Conservation (phyloP, 2,113 vertebrate species). For the Callopanchax toddi region DNA sequence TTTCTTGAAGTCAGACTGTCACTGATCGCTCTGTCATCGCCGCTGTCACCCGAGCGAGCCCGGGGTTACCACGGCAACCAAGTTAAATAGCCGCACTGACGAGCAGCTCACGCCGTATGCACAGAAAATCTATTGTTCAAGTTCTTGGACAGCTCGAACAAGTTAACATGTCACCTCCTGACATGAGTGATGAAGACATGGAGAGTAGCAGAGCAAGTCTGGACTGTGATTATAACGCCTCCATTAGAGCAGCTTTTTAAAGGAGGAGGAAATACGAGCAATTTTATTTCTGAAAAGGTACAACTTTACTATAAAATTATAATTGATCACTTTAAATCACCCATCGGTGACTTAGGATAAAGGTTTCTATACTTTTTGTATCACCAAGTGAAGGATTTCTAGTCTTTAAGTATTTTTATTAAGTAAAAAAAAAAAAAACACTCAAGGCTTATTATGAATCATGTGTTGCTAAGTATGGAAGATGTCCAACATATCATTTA, state of each 20-base stretch:
- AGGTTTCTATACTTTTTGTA: too few species aligned
- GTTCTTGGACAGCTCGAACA: constrained; percentile 3
- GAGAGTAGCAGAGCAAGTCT: not conserved
- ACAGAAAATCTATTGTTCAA: constrained; percentile 44
- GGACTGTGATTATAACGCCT: not conserved
- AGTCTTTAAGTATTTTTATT: too few species aligned
- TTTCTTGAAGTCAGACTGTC: constrained; percentile 43
- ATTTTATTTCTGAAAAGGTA: not conserved
- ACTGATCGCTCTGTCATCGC: constrained; percentile 31
- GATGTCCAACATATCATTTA: too few species aligned
- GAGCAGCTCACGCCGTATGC: not conserved
- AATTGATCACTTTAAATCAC: too few species aligned
- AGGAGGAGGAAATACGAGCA: not conserved
- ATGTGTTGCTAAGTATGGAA: too few species aligned
- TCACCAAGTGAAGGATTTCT: too few species aligned
- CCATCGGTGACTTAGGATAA: too few species aligned
- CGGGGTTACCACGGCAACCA: constrained; percentile 38
- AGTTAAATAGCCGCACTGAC: constrained; percentile 39
- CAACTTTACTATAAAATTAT: too few species aligned
- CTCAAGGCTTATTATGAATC: too few species aligned
- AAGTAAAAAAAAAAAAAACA: too few species aligned
- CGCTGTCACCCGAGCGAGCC: constrained; percentile 18
- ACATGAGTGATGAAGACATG: not conserved
- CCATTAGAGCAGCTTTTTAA: not conserved
- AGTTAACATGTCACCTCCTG: not conserved